phyloP scores from a whole-genome alignment of 1,140 invertebrate species.

The Zaprionus camerounensis region DNA sequence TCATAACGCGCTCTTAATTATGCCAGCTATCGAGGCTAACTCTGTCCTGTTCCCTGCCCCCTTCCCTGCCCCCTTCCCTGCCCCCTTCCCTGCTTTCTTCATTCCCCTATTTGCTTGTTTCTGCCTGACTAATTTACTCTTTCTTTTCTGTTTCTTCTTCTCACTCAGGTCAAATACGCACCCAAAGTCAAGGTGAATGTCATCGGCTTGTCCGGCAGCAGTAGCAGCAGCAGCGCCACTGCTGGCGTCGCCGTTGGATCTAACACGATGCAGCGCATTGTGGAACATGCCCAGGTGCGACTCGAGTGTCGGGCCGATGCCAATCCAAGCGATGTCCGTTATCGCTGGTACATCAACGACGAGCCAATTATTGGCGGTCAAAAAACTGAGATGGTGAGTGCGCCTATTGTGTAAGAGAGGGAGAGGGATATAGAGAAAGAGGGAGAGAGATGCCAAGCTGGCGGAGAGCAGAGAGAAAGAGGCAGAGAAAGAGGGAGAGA shows the following conservation, averaged over 20 bases:
- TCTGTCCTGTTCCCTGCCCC: background rate
- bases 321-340: slow-evolving; percentile 90
- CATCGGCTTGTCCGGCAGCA: slow-evolving; percentile 80
- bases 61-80: background rate
- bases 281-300: slow-evolving; percentile 92
- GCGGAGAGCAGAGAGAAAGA: slow-evolving; percentile 5
- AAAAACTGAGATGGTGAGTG: slow-evolving; percentile 87
- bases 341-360: slow-evolving; percentile 90
- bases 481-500: slow-evolving; percentile 5
- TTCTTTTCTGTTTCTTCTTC: background rate
- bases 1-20: slow-evolving; percentile 36
- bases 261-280: slow-evolving; percentile 87
- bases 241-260: slow-evolving; percentile 78
- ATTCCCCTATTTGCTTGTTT: background rate
- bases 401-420: background rate
- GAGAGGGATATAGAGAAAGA: background rate
- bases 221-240: background rate
- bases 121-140: background rate
- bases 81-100: background rate
- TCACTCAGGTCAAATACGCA: slow-evolving; percentile 91
- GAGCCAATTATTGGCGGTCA: slow-evolving; percentile 87
- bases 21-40: background rate
- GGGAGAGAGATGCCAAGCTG: slow-evolving; percentile 7
- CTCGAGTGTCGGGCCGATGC: slow-evolving; percentile 91
- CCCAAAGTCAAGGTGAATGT: slow-evolving; percentile 90